These are phyloP conservation scores for Cynocephalus volans DNA, from an alignment of 2,113 vertebrate genomes.

Conservation along the genomic window DNA sequence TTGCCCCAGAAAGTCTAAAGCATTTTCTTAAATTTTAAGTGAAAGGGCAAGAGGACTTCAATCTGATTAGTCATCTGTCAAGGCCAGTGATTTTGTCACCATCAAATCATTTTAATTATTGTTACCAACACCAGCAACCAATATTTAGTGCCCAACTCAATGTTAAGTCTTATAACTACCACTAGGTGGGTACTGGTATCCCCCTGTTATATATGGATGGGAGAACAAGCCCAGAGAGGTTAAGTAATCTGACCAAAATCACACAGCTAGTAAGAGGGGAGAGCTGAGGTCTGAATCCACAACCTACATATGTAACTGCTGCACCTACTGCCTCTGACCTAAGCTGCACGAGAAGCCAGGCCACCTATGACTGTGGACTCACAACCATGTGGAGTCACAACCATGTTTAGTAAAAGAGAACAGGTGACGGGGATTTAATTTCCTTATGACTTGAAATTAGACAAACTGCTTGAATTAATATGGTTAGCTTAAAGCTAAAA, in stretches of 20 bases:
- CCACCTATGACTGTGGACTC: background rate
- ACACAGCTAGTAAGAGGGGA: background rate
- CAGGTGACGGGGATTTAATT: background rate
- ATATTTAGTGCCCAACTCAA: background rate
- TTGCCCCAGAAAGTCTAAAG: constrained; percentile 17
- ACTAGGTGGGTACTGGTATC: background rate
- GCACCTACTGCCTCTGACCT: background rate
- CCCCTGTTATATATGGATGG: background rate
- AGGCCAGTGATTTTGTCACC: background rate
- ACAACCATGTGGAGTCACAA: background rate
- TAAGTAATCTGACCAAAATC: background rate
- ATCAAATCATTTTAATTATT: constrained; percentile 23
- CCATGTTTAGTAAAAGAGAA: background rate
- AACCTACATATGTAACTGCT: background rate
- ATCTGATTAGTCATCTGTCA: background rate
- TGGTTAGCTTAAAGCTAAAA: background rate
- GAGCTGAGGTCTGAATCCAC: background rate
- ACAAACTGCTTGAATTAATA: background rate
- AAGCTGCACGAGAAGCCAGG: background rate
- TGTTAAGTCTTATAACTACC: background rate
- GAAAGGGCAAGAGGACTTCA: background rate
- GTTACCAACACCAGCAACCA: background rate
- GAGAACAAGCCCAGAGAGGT: constrained; percentile 4
- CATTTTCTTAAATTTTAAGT: background rate
- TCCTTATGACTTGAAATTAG: constrained; percentile 5